Evolutionary conservation across 2,888 invertebrate genomes (phyloP).

Genomic region (Sarcophaga rosellei): DNA sequence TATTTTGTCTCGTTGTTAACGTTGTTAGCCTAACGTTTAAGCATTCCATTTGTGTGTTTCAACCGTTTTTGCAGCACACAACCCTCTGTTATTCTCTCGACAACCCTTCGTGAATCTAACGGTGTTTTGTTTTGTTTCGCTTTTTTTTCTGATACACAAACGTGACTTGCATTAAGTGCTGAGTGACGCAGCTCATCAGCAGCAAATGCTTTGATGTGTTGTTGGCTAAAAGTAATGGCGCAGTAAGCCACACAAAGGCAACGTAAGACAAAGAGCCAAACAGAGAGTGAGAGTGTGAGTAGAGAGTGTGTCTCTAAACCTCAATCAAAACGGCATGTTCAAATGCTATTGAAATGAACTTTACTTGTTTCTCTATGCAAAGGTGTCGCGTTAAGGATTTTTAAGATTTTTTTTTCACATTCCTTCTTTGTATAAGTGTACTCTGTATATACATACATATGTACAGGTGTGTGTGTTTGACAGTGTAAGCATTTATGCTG

Average conservation of each 20-base stretch:
- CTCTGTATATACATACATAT: no score
- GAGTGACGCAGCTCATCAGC: constrained; percentile 48
- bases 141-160: constrained; percentile 47
- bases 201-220: neutral
- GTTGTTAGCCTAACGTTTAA: no score
- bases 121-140: neutral
- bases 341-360: constrained; percentile 61
- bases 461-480: no score
- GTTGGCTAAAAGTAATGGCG: neutral
- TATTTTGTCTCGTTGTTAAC: no score
- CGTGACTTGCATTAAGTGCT: constrained; percentile 65
- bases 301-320: constrained; percentile 23
- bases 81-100: no score
- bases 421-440: neutral
- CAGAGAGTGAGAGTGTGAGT: no score
- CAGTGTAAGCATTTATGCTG: no score
- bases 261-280: no score
- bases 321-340: constrained; percentile 57
- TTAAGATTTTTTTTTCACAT: constrained; percentile 39
- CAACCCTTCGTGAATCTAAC: no score
- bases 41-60: no score
- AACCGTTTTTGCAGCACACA: no score
- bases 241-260: neutral
- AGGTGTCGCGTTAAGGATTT: constrained; percentile 65
- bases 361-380: constrained; percentile 27